A percentile compares a stretch with the other conserved stretches of the same genome.
Evolutionary conservation across 2,113 vertebrate genomes (phyloP).

Genomic region (Merops nubicus): DNA sequence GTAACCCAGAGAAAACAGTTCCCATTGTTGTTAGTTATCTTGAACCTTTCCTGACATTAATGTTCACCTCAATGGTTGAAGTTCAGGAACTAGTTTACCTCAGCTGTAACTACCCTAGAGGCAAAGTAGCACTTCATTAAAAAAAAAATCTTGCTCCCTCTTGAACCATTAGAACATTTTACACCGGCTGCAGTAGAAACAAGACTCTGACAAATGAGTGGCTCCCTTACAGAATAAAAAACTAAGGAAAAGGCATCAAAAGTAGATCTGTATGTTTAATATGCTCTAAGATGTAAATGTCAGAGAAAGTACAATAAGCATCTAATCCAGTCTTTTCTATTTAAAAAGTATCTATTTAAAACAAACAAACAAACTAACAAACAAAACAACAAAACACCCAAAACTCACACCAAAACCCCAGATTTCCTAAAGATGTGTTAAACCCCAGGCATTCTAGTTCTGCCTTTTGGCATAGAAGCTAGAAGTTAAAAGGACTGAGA

Average conservation of each 20-base stretch:
- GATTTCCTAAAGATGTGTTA: background rate
- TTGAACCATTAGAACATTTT: background rate
- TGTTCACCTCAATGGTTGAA: background rate
- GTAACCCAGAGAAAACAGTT: background rate
- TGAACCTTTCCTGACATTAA: background rate
- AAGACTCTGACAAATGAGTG: background rate
- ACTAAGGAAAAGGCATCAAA: background rate
- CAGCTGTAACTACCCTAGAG: background rate
- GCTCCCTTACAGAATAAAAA: background rate
- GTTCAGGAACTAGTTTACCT: background rate
- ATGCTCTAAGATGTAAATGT: background rate
- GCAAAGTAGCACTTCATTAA: background rate
- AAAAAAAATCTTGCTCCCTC: background rate
- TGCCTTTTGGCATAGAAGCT: background rate
- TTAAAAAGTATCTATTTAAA: background rate
- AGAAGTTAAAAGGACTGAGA: background rate
- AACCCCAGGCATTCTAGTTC: background rate
- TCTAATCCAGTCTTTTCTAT: background rate
- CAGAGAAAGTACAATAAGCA: background rate
- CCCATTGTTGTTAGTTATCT: background rate
- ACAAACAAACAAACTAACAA: background rate
- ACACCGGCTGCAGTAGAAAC: background rate
- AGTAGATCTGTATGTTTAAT: background rate
- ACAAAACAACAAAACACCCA: too few relatives aligned
- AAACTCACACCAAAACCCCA: background rate